Percentiles rank a stretch among this genome's conserved stretches.
Conservation (phyloP, 2,888 invertebrate genomes). For the Rhagonycha fulva region DNA sequence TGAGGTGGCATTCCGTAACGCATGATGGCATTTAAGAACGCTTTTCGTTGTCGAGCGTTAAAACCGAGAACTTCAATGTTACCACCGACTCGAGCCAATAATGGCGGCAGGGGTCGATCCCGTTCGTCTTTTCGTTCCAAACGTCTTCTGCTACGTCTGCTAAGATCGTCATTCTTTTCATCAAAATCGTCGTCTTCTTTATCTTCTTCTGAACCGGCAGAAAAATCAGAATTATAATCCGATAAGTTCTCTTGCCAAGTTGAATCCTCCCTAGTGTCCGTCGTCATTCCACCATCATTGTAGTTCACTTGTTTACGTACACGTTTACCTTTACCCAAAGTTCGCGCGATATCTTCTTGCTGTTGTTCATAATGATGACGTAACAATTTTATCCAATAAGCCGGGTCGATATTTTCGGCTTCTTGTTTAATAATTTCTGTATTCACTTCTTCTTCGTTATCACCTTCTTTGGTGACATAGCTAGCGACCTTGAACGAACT, state of each 20-base stretch:
- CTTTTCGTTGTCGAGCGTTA: constrained; percentile 96
- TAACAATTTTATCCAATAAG: constrained; percentile 98
- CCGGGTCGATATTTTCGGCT: constrained; percentile 97
- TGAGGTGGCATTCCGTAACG: constrained; percentile 98
- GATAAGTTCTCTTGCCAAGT: constrained; percentile 97
- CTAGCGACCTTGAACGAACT: constrained; percentile 98
- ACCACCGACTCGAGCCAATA: constrained; percentile 95
- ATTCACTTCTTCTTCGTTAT: constrained; percentile 89
- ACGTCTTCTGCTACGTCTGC: constrained; percentile 73
- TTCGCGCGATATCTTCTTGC: constrained; percentile 92
- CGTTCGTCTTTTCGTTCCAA: constrained; percentile 86
- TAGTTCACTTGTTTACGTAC: constrained; percentile 94
- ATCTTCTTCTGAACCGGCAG: constrained; percentile 90
- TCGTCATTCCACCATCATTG: constrained; percentile 86
- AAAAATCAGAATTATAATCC: constrained; percentile 96
- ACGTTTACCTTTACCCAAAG: constrained; percentile 86
- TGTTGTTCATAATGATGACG: constrained; percentile 99
- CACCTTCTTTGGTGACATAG: constrained; percentile 94
- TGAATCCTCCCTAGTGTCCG: constrained; percentile 82
- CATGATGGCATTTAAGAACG: constrained; percentile 99
- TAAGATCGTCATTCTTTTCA: constrained; percentile 81
- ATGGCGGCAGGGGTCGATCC: constrained; percentile 90
- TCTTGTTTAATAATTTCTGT: constrained; percentile 98
- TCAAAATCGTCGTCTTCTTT: constrained; percentile 98
- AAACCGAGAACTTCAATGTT: constrained; percentile 99